Evolutionary conservation across 2,113 vertebrate genomes (phyloP).

Genomic region (Pluvianellus socialis): DNA sequence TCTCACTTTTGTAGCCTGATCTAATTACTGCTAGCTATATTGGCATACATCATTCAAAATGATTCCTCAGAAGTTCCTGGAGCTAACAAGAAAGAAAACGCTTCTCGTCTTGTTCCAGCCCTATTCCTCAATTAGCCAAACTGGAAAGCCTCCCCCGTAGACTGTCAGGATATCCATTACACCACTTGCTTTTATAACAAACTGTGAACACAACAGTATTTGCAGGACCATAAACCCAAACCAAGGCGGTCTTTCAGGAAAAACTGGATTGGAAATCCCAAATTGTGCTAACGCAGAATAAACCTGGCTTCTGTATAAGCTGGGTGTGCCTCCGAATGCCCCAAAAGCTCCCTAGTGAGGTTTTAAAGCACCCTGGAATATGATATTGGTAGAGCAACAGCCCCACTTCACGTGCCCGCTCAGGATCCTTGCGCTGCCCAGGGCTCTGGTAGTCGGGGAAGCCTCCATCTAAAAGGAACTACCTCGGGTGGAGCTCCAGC

Average conservation of each 20-base stretch:
- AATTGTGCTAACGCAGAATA: neutral
- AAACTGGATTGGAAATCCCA: neutral
- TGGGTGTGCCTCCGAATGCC: neutral
- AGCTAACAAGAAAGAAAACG: neutral
- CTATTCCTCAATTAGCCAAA: neutral
- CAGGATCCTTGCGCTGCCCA: neutral
- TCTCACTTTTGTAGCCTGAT: neutral
- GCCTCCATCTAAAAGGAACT: neutral
- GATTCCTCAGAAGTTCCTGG: neutral
- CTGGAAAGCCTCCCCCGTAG: neutral
- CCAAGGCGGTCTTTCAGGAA: neutral
- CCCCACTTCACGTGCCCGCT: neutral
- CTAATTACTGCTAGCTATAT: neutral
- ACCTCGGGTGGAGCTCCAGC: neutral
- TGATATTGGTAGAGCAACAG: neutral
- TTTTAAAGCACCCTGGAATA: neutral
- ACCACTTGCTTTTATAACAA: neutral
- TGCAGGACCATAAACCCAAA: neutral
- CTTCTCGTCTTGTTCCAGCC: neutral
- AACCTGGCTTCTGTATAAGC: neutral
- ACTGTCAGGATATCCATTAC: neutral
- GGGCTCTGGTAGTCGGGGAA: neutral
- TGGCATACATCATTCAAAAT: neutral
- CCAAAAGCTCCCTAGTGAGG: accelerated
- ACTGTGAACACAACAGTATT: neutral